Evolutionary conservation across 2,888 invertebrate genomes (phyloP).

Genomic region (Tipula unca): DNA sequence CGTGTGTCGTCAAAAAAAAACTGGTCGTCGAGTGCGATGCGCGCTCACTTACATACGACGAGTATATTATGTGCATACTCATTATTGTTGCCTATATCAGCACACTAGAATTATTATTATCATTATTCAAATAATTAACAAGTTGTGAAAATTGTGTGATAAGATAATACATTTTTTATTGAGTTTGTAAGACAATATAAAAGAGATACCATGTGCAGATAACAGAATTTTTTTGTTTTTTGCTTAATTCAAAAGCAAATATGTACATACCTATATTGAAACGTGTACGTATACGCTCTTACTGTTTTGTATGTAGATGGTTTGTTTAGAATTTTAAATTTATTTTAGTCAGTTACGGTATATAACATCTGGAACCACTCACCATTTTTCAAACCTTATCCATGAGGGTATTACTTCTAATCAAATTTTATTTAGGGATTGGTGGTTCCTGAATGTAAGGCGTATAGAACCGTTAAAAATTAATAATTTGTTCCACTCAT

Average conservation of each 20-base stretch:
- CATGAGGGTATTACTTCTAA: too few species aligned
- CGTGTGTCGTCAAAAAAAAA: too few species aligned
- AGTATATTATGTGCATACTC: neutral
- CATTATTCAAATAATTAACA: neutral
- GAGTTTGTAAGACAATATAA: slow-evolving; percentile 14
- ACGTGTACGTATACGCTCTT: neutral
- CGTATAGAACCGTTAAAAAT: too few species aligned
- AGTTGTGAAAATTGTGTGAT: neutral
- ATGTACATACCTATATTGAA: too few species aligned
- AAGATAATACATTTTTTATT: neutral
- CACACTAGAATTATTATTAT: neutral
- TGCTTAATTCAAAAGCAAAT: neutral
- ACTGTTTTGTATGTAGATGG: neutral
- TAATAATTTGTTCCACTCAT: too few species aligned
- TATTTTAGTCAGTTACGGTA: too few species aligned
- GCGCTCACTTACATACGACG: too few species aligned
- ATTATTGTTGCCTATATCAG: neutral
- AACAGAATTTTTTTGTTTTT: neutral
- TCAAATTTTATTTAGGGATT: too few species aligned
- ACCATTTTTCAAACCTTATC: too few species aligned
- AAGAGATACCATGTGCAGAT: neutral
- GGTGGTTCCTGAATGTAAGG: too few species aligned
- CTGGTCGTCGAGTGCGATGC: too few species aligned
- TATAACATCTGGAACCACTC: too few species aligned
- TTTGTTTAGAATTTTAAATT: neutral